Percentiles rank a stretch among this genome's conserved stretches.
Evolutionary conservation across 1,140 invertebrate species (phyloP).

Genomic region (Aphelenchoides avenae): DNA sequence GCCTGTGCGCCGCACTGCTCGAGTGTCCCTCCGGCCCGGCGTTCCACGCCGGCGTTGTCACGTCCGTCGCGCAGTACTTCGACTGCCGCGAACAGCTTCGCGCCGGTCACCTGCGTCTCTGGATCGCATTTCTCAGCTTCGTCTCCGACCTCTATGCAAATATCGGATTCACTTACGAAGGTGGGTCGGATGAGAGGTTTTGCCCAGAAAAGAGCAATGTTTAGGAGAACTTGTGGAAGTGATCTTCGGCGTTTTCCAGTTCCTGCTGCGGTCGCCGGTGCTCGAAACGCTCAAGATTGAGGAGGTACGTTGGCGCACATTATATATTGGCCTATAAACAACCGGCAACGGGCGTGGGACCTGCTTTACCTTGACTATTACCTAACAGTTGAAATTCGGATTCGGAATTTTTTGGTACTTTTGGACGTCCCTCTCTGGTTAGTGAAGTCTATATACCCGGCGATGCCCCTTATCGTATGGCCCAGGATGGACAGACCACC

Average conservation of each 20-base stretch:
- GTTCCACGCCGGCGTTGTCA: slow-evolving; percentile 43
- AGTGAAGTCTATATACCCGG: too few relatives aligned
- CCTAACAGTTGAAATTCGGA: too few relatives aligned
- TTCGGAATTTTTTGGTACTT: too few relatives aligned
- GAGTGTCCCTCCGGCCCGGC: slow-evolving; percentile 35
- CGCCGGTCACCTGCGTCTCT: slow-evolving; percentile 43
- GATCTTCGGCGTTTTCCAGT: slow-evolving; percentile 52
- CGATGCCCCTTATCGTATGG: too few relatives aligned
- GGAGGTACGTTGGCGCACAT: slow-evolving; percentile 51
- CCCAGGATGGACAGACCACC: too few relatives aligned
- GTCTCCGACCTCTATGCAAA: slow-evolving; percentile 47
- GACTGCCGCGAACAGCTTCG: slow-evolving; percentile 50
- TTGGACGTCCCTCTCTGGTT: too few relatives aligned
- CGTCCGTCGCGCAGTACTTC: slow-evolving; percentile 44
- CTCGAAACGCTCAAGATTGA: slow-evolving; percentile 53
- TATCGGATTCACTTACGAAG: slow-evolving; percentile 47
- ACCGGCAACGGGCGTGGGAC: too few relatives aligned
- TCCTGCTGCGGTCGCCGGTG: slow-evolving; percentile 44
- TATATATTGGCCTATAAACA: too few relatives aligned
- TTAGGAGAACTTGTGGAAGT: slow-evolving; percentile 43
- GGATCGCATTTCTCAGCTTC: slow-evolving; percentile 52
- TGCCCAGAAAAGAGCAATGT: too few relatives aligned
- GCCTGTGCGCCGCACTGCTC: slow-evolving; percentile 28
- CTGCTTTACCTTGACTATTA: too few relatives aligned
- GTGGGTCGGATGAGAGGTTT: too few relatives aligned